Evolutionary conservation across 2,888 invertebrate species (phyloP).

Genomic region (Fragum fragum): DNA sequence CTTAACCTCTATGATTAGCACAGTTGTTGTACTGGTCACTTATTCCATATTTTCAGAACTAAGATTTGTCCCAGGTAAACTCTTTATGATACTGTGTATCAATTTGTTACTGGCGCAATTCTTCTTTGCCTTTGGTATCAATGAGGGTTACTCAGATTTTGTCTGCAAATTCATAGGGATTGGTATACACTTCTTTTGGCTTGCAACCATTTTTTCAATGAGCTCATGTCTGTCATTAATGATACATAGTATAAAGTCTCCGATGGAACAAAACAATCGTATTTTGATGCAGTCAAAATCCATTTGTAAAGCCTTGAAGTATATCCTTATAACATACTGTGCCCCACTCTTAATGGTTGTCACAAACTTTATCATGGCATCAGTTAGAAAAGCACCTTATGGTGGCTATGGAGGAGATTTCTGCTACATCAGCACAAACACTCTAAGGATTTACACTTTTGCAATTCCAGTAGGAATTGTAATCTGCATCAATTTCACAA

Average conservation of each 20-base stretch:
- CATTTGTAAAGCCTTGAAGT: constrained; percentile 22
- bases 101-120: constrained; percentile 50
- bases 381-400: neutral
- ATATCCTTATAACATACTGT: constrained; percentile 27
- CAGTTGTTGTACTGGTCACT: constrained; percentile 30
- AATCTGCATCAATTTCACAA: constrained; percentile 40
- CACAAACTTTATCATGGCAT: constrained; percentile 25
- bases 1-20: constrained; percentile 40
- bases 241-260: constrained; percentile 22
- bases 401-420: constrained; percentile 45
- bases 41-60: constrained; percentile 46
- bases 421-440: constrained; percentile 42
- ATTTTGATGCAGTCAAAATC: constrained; percentile 24
- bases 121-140: constrained; percentile 34
- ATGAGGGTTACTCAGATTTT: constrained; percentile 1
- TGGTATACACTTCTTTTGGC: constrained; percentile 51
- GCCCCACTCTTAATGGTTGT: constrained; percentile 28
- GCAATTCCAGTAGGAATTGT: constrained; percentile 36
- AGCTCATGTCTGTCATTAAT: constrained; percentile 41
- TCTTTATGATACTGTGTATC: constrained; percentile 43
- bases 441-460: constrained; percentile 39
- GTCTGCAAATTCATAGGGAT: constrained; percentile 43
- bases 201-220: constrained; percentile 46
- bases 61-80: constrained; percentile 47
- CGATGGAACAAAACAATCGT: constrained; percentile 24